Base-by-base conservation (phyloP, 2,797 vertebrate species). In the Dryobates pubescens region DNA sequence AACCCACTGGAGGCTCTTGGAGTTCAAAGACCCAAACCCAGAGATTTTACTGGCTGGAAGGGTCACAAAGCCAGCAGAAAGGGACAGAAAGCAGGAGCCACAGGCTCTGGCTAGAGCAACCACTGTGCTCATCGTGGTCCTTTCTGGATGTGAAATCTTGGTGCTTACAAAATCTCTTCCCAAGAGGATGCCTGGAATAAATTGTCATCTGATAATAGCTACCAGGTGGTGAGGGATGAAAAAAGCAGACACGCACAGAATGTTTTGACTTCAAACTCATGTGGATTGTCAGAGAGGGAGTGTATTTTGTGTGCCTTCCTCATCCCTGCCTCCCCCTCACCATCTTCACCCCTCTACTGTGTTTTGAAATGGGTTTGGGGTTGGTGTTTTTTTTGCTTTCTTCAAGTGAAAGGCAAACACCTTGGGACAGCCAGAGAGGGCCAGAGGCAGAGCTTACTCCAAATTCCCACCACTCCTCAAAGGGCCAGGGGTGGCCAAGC, bases 261-360 rank as follows among this genome's bases (percentile, higher is more conserved):
- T 96, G 94, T 96, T 96, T 95, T 96, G 96, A 96, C 94, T 96
- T 96, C 91, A 90, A 96, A 96, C 95, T 96, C 95, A 96, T 95
- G 94, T 88, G 91, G 94, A 93, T 93, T 96, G 95, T 96, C 96
- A 96, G 80, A 79, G 58, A 84, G 32, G 69, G 81, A 90, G 29
- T 11, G 71, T 30, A 79, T 96, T 96, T 69, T 84, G 81, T 77
- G 83, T 90, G 95, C 92, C 84, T 85, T 92, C 68, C 78, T 78
- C 62, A 3, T 85, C 59, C 57, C 75, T 82, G 47, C 75, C 71
- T 77, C 90, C 65, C 69, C 78, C 71, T 91, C 91, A 69, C 18
- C 77, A 23, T 91, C 95, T 88, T 89, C 72, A 75, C 75, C 83
- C 78, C 65, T 62, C 24, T 51, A 17, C 0, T 16, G 43, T 36